These are phyloP conservation scores for Ceryle rudis DNA, from an alignment of 2,797 vertebrate genomes.

Conservation along the genomic window DNA sequence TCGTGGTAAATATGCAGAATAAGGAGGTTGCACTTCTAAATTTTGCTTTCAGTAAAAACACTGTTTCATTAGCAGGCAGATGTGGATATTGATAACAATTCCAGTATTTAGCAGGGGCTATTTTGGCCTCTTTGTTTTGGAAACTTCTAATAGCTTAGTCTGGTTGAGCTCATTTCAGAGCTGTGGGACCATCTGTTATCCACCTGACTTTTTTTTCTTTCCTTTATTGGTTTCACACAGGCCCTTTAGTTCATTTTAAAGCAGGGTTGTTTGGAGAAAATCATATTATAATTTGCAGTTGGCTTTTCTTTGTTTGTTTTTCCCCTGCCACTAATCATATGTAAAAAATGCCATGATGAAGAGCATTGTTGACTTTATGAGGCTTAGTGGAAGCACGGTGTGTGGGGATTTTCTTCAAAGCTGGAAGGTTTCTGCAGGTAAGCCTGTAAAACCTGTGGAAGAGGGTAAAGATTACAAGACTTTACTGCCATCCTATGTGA, in stretches of 20 bases:
- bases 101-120: not conserved
- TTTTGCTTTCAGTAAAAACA: not conserved
- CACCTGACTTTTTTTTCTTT: not conserved
- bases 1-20: not conserved
- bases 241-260: not conserved
- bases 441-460: conserved; percentile 3
- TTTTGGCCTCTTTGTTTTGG: conserved; percentile 7
- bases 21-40: not conserved
- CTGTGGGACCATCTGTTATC: conserved; percentile 44
- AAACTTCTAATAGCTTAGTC: conserved; percentile 15
- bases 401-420: not conserved
- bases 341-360: not conserved
- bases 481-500: not conserved
- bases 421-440: conserved; percentile 2
- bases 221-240: not conserved
- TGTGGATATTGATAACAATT: not conserved
- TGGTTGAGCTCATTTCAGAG: conserved; percentile 32
- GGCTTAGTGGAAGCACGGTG: not conserved
- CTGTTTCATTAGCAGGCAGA: not conserved
- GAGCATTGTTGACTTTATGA: not conserved
- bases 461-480: not conserved
- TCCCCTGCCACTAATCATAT: not conserved
- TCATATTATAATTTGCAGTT: not conserved
- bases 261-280: not conserved
- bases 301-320: no score